phyloP scores from a whole-genome alignment of 2,113 vertebrate species.

The Bolborhynchus lineola region DNA sequence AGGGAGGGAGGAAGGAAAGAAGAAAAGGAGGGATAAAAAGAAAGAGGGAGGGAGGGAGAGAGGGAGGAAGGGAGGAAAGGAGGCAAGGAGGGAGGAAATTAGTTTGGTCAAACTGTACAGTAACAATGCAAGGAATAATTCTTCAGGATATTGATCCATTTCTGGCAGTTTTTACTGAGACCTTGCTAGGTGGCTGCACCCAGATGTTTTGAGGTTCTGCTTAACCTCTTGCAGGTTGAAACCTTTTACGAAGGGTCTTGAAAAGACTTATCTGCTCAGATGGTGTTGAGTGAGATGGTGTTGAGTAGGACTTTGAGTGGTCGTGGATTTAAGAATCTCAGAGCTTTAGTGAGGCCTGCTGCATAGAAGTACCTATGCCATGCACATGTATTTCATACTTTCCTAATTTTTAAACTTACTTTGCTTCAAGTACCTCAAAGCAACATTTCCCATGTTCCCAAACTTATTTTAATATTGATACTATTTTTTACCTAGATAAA shows the following conservation, averaged over 20 bases:
- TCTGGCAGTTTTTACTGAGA: neutral
- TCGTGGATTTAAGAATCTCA: neutral
- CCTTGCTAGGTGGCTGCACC: neutral
- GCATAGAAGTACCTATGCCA: neutral
- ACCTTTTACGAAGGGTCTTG: neutral
- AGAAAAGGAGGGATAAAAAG: no score
- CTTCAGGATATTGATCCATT: neutral
- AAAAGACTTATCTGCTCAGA: neutral
- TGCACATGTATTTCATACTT: neutral
- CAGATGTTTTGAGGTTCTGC: neutral
- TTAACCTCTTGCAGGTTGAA: neutral
- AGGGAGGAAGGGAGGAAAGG: no score
- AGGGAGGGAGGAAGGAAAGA: no score
- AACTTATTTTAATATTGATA: slow-evolving; percentile 16
- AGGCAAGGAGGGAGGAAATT: neutral
- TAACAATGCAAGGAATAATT: neutral
- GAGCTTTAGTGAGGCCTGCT: neutral
- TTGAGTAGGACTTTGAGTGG: neutral
- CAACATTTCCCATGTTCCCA: neutral
- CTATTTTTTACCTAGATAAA: slow-evolving; percentile 7
- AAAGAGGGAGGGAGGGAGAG: neutral
- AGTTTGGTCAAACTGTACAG: neutral
- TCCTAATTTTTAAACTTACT: neutral
- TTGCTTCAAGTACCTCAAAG: neutral
- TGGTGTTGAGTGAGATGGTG: neutral